Evolutionary conservation across 2,888 invertebrate genomes (phyloP), one percentile per base, ranked within the genome.

Genomic region (Hedya salicella): DNA sequence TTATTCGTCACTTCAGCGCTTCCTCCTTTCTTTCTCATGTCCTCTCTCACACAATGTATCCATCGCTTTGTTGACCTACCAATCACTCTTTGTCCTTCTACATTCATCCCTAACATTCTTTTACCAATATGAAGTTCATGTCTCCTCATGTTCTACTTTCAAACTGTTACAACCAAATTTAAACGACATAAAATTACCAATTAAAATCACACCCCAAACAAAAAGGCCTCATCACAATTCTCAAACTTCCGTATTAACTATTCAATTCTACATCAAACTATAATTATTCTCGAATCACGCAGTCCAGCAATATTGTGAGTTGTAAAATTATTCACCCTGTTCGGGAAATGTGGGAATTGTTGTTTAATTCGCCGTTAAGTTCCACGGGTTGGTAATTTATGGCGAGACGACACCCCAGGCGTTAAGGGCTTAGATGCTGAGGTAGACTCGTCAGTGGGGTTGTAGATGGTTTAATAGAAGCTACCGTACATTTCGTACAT

Each of bases 331-430:
- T 89, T 85, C 88, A 88, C 89, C 88, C 87, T 76, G 81, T 30
- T 17, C 30, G 57, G 56, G 57, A 57, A 57, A 19, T 46, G 46
- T 44, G 57, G 56, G 83, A 85, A 88, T 82, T 81, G 85, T 80
- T 84, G 83, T 87, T 88, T 88, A 88, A 89, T 88, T 83, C 79
- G 73, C 80, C 83, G 85, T 86, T 85, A 87, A 86, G 81, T 86
- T 86, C 79, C 73, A 63, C 73, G 67, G 74, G 70, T 71, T 73
- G 76, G 78, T 77, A 78, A 79, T 78, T 82, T 83, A 79, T 82
- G 80, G 73, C 75, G 73, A 70, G 69, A 74, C 73, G 71, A 71
- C 75, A 75, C 76, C 75, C 75, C 68, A 42, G 67, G 69, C 49
- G 42, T 61, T 67, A 62, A 69, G 70, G 69, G 68, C 68, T 70